These are phyloP conservation scores for Sebastes goodei DNA, from an alignment of 2,797 vertebrate species.

Conservation along the genomic window DNA sequence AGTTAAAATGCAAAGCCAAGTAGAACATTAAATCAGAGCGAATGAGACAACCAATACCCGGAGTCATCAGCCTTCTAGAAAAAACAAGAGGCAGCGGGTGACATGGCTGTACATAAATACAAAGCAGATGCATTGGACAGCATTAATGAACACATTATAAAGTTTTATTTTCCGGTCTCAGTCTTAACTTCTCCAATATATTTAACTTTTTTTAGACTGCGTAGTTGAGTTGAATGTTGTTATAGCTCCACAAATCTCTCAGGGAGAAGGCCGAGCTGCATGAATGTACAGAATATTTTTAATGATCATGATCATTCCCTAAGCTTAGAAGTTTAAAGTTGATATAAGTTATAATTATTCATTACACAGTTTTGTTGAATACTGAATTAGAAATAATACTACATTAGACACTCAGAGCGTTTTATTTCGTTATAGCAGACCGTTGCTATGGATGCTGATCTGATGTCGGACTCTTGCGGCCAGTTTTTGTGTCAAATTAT, in stretches of 20 bases:
- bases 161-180: not conserved
- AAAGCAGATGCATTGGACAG: not conserved
- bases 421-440: too few species aligned
- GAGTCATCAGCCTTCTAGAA: constrained; percentile 24
- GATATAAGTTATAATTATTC: not conserved
- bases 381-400: too few species aligned
- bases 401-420: fast-evolving
- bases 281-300: not conserved
- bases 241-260: not conserved
- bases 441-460: too few species aligned
- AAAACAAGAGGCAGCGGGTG: constrained; percentile 11
- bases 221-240: not conserved
- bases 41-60: constrained; percentile 43
- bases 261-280: not conserved
- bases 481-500: too few species aligned
- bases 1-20: constrained; percentile 82
- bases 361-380: too few species aligned
- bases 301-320: not conserved
- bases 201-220: not conserved
- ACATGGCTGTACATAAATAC: constrained; percentile 14
- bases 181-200: not conserved
- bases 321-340: not conserved
- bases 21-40: constrained; percentile 75
- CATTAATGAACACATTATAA: not conserved
- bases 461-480: too few species aligned